A percentile compares a stretch with the other conserved stretches of the same genome.
Evolutionary conservation across 1,140 invertebrate species (phyloP).

Genomic region (Grapholita molesta): DNA sequence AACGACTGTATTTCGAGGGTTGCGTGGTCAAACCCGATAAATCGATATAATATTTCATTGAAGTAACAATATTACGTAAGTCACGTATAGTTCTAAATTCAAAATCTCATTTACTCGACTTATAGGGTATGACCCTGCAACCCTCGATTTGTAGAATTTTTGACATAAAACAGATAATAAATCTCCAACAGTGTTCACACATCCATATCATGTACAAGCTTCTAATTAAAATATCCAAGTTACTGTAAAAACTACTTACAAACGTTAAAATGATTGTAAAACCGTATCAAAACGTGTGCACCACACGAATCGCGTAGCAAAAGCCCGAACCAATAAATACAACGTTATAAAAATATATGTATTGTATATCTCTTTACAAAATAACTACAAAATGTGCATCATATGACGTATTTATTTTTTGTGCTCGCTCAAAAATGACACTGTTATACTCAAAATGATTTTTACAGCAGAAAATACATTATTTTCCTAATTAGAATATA

Average conservation of each 20-base stretch:
- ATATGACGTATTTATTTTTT: conserved; percentile 4
- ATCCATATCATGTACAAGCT: background rate
- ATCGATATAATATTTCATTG: too few species aligned
- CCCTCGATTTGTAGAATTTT: background rate
- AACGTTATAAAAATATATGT: conserved; percentile 11
- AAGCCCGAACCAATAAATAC: conserved; percentile 5
- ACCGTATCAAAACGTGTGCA: conserved; percentile 11
- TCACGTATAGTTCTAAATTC: too few species aligned
- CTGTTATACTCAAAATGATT: too few species aligned
- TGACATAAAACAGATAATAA: background rate
- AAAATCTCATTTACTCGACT: too few species aligned
- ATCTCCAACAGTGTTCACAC: background rate
- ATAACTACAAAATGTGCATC: conserved; percentile 10
- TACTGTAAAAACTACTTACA: conserved; percentile 6
- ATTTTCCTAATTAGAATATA: too few species aligned
- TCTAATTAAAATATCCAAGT: background rate
- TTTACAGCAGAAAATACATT: too few species aligned
- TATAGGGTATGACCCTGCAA: too few species aligned
- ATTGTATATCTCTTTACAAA: conserved; percentile 15
- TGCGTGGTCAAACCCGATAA: too few species aligned
- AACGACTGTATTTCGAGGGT: too few species aligned
- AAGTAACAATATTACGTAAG: too few species aligned
- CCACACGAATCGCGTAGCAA: conserved; percentile 13
- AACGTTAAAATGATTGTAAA: conserved; percentile 15
- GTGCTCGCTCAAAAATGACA: background rate